A percentile compares a stretch with the other conserved stretches of the same genome.
These are phyloP conservation scores for Herminia tarsipennalis DNA, from an alignment of 2,888 invertebrate genomes.

Conservation along the genomic window DNA sequence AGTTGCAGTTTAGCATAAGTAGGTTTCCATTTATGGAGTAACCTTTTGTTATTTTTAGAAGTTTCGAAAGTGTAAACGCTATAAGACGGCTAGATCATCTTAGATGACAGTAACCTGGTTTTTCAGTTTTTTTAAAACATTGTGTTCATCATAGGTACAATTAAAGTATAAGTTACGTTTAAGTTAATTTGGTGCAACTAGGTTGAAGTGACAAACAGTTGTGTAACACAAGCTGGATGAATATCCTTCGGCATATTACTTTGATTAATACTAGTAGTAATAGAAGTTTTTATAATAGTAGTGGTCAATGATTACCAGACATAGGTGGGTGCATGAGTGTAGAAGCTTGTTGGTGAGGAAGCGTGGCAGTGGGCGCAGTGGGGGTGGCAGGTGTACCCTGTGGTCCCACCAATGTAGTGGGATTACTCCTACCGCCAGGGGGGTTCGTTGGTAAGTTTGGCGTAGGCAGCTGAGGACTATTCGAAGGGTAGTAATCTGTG, in stretches of 20 bases:
- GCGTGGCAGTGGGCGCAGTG: constrained; percentile 63
- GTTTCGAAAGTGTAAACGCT: no score
- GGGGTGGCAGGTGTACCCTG: constrained; percentile 63
- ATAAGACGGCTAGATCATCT: no score
- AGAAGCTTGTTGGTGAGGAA: constrained; percentile 65
- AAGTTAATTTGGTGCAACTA: no score
- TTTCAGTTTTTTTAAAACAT: no score
- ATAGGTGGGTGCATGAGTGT: constrained; percentile 71
- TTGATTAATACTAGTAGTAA: no score
- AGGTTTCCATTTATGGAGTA: no score
- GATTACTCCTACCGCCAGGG: constrained; percentile 57
- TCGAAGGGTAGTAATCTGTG: constrained; percentile 69
- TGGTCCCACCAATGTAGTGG: constrained; percentile 61
- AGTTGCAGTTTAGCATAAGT: no score
- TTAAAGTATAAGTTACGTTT: no score
- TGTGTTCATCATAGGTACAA: no score
- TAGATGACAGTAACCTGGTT: no score
- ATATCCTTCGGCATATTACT: not conserved
- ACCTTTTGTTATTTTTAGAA: no score
- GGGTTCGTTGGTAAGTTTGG: constrained; percentile 67
- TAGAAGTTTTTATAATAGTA: constrained; percentile 29
- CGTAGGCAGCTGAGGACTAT: constrained; percentile 73
- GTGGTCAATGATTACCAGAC: constrained; percentile 58
- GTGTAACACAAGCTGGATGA: not conserved
- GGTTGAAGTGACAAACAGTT: not conserved